Evolutionary conservation across 2,888 invertebrate species (phyloP), one percentile per base, ranked within the genome.

Genomic region (Chymomyza amoena): DNA sequence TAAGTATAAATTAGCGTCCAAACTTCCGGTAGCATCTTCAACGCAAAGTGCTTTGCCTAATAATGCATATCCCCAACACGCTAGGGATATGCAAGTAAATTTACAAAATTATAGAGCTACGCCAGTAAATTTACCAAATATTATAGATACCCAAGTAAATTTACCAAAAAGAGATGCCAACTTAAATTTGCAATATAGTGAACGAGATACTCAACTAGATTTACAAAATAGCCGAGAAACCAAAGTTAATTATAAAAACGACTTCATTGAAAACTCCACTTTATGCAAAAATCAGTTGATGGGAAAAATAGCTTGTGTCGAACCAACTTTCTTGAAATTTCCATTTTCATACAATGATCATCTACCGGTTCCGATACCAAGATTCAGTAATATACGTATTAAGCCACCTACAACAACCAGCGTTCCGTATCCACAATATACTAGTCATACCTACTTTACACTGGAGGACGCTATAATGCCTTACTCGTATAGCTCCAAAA

Each of bases 401-500:
- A 45, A 45, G 13, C 39, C 39, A 4, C 39, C 39, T 13, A 70
- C 74, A 16, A 75, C 75, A 51, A 75, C 75, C 5, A 71, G 25
- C n/a, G 15, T 75, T 13, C 76, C 70, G 0, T 75, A 66, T 20
- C 39, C 63, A 20, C 76, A 76, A 18, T 75, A 75, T 52, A 65
- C 76, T n/a, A 76, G 79, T 1, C 84, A 81, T 36, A 80, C 83
- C 15, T 82, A 78, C 52, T 80, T 80, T 10, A 80, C 80, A 1
- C 63, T 80, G 0, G 80, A 80, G 28, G 80, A 80, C 64, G 80
- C 82, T 0, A 76, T 80, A 50, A 51, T 82, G 18, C 80, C 80
- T 0, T 67, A 67, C 16, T 67, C 79, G 1, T 45, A 45, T 45
- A 13, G 39, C 13, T 10, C 39, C 39, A 10, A 45, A 45, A 45